phyloP scores from a whole-genome alignment of 2,888 invertebrate genomes.

The Lithosia quadra region DNA sequence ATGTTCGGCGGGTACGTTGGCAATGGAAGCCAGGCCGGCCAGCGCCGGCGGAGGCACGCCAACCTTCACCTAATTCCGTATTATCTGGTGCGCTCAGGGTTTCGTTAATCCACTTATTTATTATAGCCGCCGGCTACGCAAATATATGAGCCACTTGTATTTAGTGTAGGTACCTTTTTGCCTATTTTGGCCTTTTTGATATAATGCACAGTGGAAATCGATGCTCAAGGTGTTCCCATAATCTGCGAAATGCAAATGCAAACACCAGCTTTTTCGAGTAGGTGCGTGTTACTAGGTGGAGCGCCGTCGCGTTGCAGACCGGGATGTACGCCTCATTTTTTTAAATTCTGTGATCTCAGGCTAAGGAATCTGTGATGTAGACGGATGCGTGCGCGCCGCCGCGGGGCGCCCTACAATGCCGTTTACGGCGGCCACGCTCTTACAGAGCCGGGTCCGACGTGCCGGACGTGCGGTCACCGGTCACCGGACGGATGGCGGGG shows the following conservation, averaged over 20 bases:
- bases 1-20: not conserved
- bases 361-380: not conserved
- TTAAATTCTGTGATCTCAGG: not conserved
- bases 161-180: too few relatives aligned
- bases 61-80: slow-evolving; percentile 38
- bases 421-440: not conserved
- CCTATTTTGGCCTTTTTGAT: too few relatives aligned
- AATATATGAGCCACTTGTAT: too few relatives aligned
- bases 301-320: not conserved
- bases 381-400: not conserved
- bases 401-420: not conserved
- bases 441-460: not conserved
- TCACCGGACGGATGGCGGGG: too few relatives aligned
- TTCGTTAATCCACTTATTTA: slow-evolving; percentile 32
- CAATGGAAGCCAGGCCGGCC: not conserved
- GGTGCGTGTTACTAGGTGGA: too few relatives aligned
- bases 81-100: slow-evolving; percentile 27
- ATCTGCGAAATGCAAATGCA: too few relatives aligned
- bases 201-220: too few relatives aligned
- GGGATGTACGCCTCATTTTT: not conserved
- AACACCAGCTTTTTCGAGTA: not conserved
- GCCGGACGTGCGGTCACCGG: too few relatives aligned
- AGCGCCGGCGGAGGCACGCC: not conserved
- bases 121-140: not conserved
- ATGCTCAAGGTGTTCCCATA: too few relatives aligned